Evolutionary conservation across 2,113 vertebrate genomes (phyloP).

Genomic region (Tangachromis dhanisi): DNA sequence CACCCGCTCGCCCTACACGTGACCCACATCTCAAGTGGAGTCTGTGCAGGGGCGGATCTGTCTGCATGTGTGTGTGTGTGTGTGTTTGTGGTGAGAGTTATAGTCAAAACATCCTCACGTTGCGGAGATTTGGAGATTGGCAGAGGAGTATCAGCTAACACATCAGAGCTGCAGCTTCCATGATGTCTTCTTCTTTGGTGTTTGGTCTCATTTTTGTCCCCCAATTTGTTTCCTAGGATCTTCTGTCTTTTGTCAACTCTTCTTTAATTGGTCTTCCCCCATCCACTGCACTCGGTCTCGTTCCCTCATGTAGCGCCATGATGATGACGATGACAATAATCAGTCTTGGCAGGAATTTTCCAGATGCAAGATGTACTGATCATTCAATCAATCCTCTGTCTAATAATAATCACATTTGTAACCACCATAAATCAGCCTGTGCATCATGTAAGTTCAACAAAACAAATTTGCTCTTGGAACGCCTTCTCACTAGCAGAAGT

Average conservation of each 20-base stretch:
- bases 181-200: background rate
- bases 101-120: constrained; percentile 36
- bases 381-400: background rate
- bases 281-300: background rate
- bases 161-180: background rate
- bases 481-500: fast-evolving
- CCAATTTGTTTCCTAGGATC: background rate
- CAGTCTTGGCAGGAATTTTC: background rate
- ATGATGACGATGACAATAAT: background rate
- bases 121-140: background rate
- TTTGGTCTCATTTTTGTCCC: background rate
- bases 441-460: background rate
- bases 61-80: background rate
- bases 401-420: background rate
- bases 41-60: background rate
- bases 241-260: background rate
- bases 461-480: background rate
- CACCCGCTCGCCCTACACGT: background rate
- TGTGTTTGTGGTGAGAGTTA: background rate
- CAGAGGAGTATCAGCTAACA: background rate
- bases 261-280: background rate
- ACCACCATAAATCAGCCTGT: background rate
- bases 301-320: background rate
- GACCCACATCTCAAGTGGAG: constrained; percentile 21
- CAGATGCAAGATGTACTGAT: background rate